Percentiles rank a stretch among this genome's conserved stretches.
These are phyloP conservation scores for Hirtodrosophila alboralis DNA, from an alignment of 2,888 invertebrate species.

Conservation along the genomic window DNA sequence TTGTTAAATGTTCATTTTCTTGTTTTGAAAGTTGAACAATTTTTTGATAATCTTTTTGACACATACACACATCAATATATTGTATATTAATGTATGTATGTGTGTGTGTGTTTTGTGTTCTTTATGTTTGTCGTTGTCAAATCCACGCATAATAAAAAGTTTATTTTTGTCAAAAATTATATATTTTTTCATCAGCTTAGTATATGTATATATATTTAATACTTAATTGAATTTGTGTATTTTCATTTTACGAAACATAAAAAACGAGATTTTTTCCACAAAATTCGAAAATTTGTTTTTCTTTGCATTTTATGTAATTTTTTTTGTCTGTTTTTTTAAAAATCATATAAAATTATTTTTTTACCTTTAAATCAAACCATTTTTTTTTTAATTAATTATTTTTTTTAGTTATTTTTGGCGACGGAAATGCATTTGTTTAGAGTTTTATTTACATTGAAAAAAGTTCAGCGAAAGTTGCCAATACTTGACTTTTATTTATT, in stretches of 20 bases:
- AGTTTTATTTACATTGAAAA: conserved; percentile 36
- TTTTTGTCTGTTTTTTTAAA: too few relatives aligned
- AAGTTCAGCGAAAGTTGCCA: conserved; percentile 37
- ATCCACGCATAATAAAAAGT: conserved; percentile 76
- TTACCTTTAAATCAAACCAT: conserved; percentile 42
- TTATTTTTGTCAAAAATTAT: conserved; percentile 68
- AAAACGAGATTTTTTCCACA: conserved; percentile 39
- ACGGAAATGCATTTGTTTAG: conserved; percentile 49
- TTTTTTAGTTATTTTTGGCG: conserved; percentile 27
- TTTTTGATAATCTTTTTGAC: conserved; percentile 70
- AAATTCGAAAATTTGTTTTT: conserved; percentile 22
- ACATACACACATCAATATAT: conserved; percentile 45
- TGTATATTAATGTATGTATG: conserved; percentile 20
- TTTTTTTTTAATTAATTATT: conserved; percentile 22
- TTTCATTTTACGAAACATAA: conserved; percentile 24
- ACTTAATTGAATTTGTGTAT: conserved; percentile 39
- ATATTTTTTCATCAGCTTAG: conserved; percentile 30
- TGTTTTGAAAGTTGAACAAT: conserved; percentile 45
- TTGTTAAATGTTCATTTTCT: conserved; percentile 28
- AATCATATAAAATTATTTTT: conserved; percentile 18
- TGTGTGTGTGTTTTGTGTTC: conserved; percentile 23
- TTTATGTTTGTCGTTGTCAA: conserved; percentile 50
- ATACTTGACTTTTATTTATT: conserved; percentile 31
- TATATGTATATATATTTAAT: conserved; percentile 26
- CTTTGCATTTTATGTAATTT: conserved; percentile 47